phyloP scores from a whole-genome alignment of 92 coral and sea anemone genomes.

The Zoanthus sansibaricus region DNA sequence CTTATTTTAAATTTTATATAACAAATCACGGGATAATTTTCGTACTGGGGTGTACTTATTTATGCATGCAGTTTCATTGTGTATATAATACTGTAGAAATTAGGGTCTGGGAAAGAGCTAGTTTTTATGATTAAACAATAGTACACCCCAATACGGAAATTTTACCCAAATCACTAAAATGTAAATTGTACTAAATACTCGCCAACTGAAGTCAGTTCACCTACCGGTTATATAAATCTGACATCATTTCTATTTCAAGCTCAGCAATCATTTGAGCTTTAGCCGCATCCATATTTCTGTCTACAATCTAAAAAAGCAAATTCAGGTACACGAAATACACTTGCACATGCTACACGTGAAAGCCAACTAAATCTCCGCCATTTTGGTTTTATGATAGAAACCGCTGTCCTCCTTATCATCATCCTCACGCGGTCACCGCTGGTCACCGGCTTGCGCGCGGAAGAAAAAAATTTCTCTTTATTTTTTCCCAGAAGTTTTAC shows the following conservation, averaged over 20 bases:
- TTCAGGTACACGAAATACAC: not conserved
- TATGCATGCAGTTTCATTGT: no score
- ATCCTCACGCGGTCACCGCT: not conserved
- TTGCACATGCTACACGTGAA: not conserved
- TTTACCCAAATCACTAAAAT: no score
- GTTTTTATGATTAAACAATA: no score
- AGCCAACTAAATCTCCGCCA: conserved; percentile 7
- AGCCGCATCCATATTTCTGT: conserved; percentile 80
- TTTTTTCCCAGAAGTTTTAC: no score
- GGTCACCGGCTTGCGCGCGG: not conserved
- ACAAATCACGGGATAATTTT: no score
- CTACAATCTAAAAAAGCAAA: not conserved
- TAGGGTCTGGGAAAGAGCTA: no score
- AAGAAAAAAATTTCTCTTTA: no score
- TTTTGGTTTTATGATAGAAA: conserved; percentile 23
- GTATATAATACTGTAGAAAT: no score
- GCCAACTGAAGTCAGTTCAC: conserved; percentile 1
- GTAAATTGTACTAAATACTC: no score
- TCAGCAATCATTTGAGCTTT: conserved; percentile 97
- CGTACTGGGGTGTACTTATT: no score
- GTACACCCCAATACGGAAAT: no score
- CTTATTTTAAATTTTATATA: no score
- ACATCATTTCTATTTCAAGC: conserved; percentile 99
- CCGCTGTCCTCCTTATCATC: not conserved
- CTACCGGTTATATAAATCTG: conserved; percentile 97